Base-by-base conservation (phyloP, 2,797 vertebrate genomes). In the Vespertilio murinus region DNA sequence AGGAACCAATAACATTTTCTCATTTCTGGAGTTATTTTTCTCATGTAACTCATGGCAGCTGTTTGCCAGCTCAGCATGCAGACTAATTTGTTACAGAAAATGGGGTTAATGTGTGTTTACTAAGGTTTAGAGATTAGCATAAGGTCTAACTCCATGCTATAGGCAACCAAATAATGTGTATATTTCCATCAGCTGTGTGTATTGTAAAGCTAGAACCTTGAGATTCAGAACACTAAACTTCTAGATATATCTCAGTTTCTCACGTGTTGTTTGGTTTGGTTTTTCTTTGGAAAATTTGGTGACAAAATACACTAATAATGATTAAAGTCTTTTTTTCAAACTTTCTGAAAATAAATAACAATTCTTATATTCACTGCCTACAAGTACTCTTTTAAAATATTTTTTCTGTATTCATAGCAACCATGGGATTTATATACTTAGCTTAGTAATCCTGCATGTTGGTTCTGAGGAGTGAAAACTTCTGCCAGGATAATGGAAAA, bases 1-100 rank as follows among this genome's bases (percentile, higher is more conserved):
- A 96, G 97, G 95, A 97, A 96, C 95, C 96, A 97, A 94, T 96
- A 97, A 97, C 90, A 84, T 91, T 90, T 93, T 96, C 87, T 94
- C 61, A 7, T 96, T 96, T 97, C 88, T 92, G 75, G 96, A 97
- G 79, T 52, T 81, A 92, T 28, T 96, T 95, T 97, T 93, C 90
- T 95, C 93, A 96, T 90, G 94, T 70, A 94, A 97, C 71, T 82
- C 75, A 61, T 80, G 94, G 81, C 95, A 96, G 83, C 94, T 74
- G 28, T 90, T 96, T 97, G 92, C 92, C 95, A 90, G 81, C 94
- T 97, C 93, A 95, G 70, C 93, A 80, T 38, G 87, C 52, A 93
- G 73, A 81, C 35, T 93, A 96, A 56, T 96, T 86, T 67, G 77
- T 95, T 92, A 86, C 28, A 42, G 95, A 14, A 80, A 96, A 92